phyloP scores from a whole-genome alignment of 2,113 vertebrate genomes.

The Psephotus haematonotus region DNA sequence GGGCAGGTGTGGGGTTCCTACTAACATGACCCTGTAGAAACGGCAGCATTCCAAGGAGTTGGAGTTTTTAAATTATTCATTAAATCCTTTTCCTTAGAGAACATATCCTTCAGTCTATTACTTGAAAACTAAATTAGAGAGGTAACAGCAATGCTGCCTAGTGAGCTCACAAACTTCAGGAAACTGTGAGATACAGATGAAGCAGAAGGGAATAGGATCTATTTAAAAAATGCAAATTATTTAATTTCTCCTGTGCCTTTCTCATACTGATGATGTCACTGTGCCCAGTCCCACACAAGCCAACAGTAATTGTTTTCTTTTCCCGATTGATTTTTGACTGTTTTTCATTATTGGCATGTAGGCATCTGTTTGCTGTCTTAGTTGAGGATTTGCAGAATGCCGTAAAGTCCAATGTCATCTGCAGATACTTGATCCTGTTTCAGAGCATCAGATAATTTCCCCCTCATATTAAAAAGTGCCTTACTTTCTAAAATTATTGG shows the following conservation, averaged over 20 bases:
- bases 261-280: neutral
- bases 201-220: neutral
- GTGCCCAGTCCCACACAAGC: neutral
- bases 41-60: neutral
- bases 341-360: constrained; percentile 49
- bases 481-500: neutral
- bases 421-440: constrained; percentile 33
- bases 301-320: neutral
- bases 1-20: neutral
- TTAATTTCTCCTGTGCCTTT: neutral
- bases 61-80: constrained; percentile 14
- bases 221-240: neutral
- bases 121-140: neutral
- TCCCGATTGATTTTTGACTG: neutral
- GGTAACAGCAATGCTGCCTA: neutral
- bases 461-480: neutral
- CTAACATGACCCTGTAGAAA: neutral
- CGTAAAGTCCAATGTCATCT: constrained; percentile 26
- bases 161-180: neutral
- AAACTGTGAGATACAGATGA: neutral
- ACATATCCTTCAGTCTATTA: neutral
- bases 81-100: neutral
- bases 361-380: neutral
- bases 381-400: constrained; percentile 48
- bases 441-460: constrained; percentile 35